phyloP scores from a whole-genome alignment of 1,140 invertebrate genomes.

The Bicyclus anynana region DNA sequence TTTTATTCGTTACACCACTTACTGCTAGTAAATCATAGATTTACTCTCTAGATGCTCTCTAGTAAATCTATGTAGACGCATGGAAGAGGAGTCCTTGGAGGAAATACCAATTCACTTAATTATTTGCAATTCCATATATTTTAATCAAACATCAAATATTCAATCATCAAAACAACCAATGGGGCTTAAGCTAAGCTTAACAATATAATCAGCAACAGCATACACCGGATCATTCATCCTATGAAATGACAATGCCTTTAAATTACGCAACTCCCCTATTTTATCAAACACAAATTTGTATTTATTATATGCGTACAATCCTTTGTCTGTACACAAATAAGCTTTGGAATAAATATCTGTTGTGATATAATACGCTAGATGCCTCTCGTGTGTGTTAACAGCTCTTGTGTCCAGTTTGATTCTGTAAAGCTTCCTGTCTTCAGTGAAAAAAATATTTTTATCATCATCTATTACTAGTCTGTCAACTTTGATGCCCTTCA shows the following conservation, averaged over 20 bases:
- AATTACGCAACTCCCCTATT: constrained; percentile 39
- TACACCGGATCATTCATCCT: constrained; percentile 50
- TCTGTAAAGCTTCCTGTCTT: constrained; percentile 45
- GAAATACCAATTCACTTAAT: constrained; percentile 4
- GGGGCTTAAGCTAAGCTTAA: constrained; percentile 41
- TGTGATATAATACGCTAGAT: constrained; percentile 32
- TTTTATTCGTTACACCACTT: too few species aligned
- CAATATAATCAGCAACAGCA: constrained; percentile 48
- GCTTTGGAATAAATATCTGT: constrained; percentile 47
- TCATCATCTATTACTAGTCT: constrained; percentile 54
- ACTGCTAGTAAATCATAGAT: too few species aligned
- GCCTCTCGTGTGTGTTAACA: constrained; percentile 47
- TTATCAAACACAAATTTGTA: constrained; percentile 62
- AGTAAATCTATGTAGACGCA: too few species aligned
- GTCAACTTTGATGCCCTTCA: constrained; percentile 38
- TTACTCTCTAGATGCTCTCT: too few species aligned
- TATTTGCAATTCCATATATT: background rate
- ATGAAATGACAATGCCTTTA: constrained; percentile 50
- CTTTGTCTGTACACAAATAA: constrained; percentile 43
- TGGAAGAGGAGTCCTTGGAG: too few species aligned
- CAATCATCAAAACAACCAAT: constrained; percentile 48
- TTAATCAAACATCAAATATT: background rate
- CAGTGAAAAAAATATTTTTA: constrained; percentile 53
- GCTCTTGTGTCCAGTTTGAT: constrained; percentile 51
- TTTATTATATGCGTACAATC: constrained; percentile 58